Evolutionary conservation across 2,797 vertebrate species (phyloP).

Genomic region (Tangara arthus): DNA sequence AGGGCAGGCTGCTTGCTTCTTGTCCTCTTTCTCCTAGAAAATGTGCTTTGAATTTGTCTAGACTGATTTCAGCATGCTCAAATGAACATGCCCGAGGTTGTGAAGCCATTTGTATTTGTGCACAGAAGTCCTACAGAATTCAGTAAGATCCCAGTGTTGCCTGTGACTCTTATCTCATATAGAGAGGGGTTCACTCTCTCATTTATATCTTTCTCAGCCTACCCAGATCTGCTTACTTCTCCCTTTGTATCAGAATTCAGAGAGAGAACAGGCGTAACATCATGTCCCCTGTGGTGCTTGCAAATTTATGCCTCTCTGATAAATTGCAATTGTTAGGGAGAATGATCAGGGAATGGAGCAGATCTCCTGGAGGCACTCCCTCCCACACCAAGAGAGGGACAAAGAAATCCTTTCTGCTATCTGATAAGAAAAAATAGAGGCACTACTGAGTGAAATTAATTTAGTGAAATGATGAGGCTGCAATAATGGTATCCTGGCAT

Average conservation of each 20-base stretch:
- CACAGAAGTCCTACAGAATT: not conserved
- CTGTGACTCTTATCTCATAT: not conserved
- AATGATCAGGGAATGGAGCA: not conserved
- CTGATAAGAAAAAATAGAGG: not conserved
- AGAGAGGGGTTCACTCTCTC: not conserved
- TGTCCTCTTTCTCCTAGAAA: not conserved
- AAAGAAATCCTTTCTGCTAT: not conserved
- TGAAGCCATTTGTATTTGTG: not conserved
- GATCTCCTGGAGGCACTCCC: not conserved
- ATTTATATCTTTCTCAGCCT: not conserved
- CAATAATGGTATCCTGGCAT: not conserved
- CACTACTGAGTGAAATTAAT: not conserved
- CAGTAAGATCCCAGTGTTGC: not conserved
- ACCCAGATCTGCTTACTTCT: not conserved
- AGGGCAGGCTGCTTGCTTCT: not conserved
- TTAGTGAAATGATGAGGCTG: not conserved
- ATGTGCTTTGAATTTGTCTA: not conserved
- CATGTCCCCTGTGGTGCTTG: not conserved
- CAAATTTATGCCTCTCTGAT: not conserved
- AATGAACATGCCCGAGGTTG: not conserved
- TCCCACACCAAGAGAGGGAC: not conserved
- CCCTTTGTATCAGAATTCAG: not conserved
- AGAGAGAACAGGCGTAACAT: not conserved
- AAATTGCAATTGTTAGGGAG: not conserved
- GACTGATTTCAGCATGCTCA: not conserved